Percentiles rank a stretch among this genome's conserved stretches.
Evolutionary conservation across 2,113 vertebrate species (phyloP).

Genomic region (Larimichthys polyactis): DNA sequence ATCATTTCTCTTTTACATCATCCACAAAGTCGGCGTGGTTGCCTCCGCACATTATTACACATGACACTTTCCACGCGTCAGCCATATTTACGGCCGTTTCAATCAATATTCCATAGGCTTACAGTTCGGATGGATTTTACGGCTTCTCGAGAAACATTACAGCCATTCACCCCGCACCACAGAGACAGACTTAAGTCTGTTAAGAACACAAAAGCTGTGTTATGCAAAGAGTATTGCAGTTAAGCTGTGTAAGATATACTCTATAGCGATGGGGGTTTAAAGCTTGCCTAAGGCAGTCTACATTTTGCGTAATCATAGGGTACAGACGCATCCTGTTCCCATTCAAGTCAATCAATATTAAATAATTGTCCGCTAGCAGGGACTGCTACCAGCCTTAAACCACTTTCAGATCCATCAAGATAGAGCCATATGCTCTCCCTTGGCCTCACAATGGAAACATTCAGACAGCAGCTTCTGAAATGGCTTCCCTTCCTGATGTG

Average conservation of each 20-base stretch:
- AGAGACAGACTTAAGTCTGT: constrained; percentile 42
- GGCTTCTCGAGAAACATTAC: constrained; percentile 37
- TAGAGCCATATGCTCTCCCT: constrained; percentile 22
- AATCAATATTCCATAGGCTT: constrained; percentile 46
- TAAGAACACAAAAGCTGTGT: constrained; percentile 44
- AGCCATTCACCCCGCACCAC: constrained; percentile 46
- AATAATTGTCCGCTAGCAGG: constrained; percentile 57
- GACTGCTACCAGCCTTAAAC: constrained; percentile 46
- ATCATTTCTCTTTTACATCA: constrained; percentile 65
- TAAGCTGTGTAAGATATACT: constrained; percentile 33
- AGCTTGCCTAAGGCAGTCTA: constrained; percentile 42
- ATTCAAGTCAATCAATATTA: constrained; percentile 68
- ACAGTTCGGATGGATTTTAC: constrained; percentile 25
- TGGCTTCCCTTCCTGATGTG: constrained; percentile 57
- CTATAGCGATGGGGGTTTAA: constrained; percentile 50
- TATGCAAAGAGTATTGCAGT: constrained; percentile 41
- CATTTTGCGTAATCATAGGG: constrained; percentile 63
- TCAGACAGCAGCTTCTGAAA: constrained; percentile 50
- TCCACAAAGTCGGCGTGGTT: constrained; percentile 53
- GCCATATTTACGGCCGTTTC: constrained; percentile 53
- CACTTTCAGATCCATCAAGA: constrained; percentile 57
- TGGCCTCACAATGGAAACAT: constrained; percentile 65
- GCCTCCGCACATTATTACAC: constrained; percentile 43
- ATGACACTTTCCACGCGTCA: constrained; percentile 46
- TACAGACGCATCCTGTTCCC: constrained; percentile 52